Conservation (phyloP, 37 sponge, comb jelly and placozoan genomes). For the Beroe forskalii region DNA sequence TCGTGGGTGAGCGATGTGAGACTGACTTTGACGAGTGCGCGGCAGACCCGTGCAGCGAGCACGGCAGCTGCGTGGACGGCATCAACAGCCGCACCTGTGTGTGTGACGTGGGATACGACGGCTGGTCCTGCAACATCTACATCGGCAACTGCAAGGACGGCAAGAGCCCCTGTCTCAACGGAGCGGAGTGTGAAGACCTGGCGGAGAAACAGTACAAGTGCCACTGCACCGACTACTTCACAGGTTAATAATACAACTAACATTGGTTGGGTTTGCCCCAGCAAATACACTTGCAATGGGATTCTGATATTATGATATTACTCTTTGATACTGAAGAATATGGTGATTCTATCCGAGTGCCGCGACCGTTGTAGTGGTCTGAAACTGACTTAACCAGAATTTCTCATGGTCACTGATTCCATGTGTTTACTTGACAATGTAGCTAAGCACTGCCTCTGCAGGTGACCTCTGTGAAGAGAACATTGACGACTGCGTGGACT, state of each 20-base stretch:
- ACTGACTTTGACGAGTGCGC: constrained; percentile 47
- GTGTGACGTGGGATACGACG: constrained; percentile 17
- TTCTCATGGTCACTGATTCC: too few relatives aligned
- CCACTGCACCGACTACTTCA: constrained; percentile 20
- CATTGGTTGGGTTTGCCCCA: not conserved
- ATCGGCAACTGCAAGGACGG: constrained; percentile 5
- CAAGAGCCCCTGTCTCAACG: constrained; percentile 25
- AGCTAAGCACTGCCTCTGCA: too few relatives aligned
- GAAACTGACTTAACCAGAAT: too few relatives aligned
- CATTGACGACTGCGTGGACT: constrained; percentile 20
- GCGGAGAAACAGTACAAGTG: not conserved
- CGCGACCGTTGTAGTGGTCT: too few relatives aligned
- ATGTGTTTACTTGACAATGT: too few relatives aligned
- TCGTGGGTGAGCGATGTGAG: constrained; percentile 22
- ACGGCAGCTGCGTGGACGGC: constrained; percentile 48
- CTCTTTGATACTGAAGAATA: too few relatives aligned
- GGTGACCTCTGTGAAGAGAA: constrained; percentile 60
- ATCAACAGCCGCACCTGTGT: not conserved
- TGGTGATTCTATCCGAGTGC: too few relatives aligned
- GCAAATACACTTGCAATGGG: too few relatives aligned
- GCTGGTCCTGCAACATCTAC: constrained; percentile 2
- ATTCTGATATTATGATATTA: too few relatives aligned
- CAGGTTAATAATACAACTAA: too few relatives aligned
- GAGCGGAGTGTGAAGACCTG: constrained; percentile 49
- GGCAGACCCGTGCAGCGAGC: not conserved